Evolutionary conservation across 1,140 invertebrate genomes (phyloP), one percentile per base, ranked within the genome.

Genomic region (Penaeus japonicus): DNA sequence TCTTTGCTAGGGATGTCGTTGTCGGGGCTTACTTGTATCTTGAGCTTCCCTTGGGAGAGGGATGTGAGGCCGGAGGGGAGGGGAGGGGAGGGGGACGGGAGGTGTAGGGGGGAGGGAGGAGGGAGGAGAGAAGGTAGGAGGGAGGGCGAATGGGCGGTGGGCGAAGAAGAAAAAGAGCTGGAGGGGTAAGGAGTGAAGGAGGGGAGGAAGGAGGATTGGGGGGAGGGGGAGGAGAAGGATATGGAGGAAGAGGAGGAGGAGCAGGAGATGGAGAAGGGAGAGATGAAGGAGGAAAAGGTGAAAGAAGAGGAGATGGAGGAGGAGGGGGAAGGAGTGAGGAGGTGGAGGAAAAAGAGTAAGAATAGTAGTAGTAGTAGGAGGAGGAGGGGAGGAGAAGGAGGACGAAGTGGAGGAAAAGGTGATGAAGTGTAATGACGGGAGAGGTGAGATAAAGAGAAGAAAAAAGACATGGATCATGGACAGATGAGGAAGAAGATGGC

Each of bases 1-100:
- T 87, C 86, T 87, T 75, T 75, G 79, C 62, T 30, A 39, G 59
- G 86, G 82, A 82, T 87, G 86, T 87, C 86, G 86, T 81, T 81
- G 86, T 87, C 78, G 83, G 54, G 32, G 78, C 57, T 80, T 70
- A 73, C 59, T 53, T 30, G 59, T 32, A 55, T n/a, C 39, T 78
- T 7, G 39, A 54, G 47, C 12, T 32, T 82, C 79, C 86, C 86
- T 32, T 22, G 78, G 39, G 86, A 75, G 59, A 73, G 39, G 78
- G n/a, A 87, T 82, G 78, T 62, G 47, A 35, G 57, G 47, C 32
- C 12, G 39, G 75, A n/a, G 77, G 30, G 22, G 70, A 20, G 4
- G 5, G 20, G 65, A 53, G n/a, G 30, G 30, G 32, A 22, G 35
- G 20, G 15, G 65, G 32, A 24, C 24, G 32, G 17, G 39, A n/a